Conservation (phyloP, 2,113 vertebrate genomes). For the Andinoacara biseriatus region DNA sequence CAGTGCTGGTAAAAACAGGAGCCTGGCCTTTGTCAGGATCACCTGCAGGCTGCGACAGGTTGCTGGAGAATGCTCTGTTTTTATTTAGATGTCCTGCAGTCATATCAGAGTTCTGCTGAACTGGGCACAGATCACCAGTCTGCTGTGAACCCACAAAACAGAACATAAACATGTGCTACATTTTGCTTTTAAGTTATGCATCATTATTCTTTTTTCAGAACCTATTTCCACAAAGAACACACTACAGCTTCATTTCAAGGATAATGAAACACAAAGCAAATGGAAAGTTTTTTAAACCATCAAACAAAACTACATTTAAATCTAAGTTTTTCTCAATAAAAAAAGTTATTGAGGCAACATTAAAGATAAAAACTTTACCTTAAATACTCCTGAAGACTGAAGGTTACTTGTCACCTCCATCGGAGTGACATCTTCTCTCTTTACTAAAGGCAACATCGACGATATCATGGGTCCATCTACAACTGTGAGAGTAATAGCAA, state of each 20-base stretch:
- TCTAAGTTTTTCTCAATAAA: background rate
- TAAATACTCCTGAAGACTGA: constrained; percentile 83
- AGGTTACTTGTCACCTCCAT: constrained; percentile 95
- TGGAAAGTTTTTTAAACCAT: background rate
- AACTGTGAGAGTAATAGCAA: constrained; percentile 70
- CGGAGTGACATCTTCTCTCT: constrained; percentile 93
- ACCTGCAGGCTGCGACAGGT: constrained; percentile 83
- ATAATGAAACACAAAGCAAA: background rate
- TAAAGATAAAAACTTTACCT: constrained; percentile 71
- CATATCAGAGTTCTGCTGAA: constrained; percentile 86
- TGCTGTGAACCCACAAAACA: constrained; percentile 58
- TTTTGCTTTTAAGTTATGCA: background rate
- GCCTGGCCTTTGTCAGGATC: constrained; percentile 87
- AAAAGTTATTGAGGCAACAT: background rate
- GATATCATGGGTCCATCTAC: constrained; percentile 89
- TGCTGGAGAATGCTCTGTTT: constrained; percentile 81
- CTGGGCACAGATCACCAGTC: constrained; percentile 83
- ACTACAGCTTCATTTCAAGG: background rate
- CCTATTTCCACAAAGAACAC: background rate
- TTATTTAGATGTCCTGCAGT: constrained; percentile 79
- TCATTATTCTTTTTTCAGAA: background rate
- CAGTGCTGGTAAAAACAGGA: constrained; percentile 83
- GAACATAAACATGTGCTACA: constrained; percentile 7
- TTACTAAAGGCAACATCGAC: constrained; percentile 89
- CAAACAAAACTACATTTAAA: background rate